Conservation (phyloP, 1,140 invertebrate species). For the Venturia canescens region DNA sequence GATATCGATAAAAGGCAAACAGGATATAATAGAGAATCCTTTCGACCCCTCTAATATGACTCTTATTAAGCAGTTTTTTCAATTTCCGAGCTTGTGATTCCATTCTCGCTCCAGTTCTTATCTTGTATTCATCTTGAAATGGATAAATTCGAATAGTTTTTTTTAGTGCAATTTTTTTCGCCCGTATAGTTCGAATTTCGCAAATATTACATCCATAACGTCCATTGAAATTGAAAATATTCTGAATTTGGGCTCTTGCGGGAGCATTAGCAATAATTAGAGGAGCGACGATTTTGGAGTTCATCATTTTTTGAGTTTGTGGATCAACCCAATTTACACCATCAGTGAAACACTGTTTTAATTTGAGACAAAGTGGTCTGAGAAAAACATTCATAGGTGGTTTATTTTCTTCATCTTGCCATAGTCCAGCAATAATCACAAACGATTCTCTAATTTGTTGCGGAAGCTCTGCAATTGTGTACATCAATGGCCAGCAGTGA, state of each 20-base stretch:
- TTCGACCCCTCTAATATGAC: constrained; percentile 40
- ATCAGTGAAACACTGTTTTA: constrained; percentile 50
- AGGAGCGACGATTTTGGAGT: constrained; percentile 54
- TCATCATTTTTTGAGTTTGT: constrained; percentile 36
- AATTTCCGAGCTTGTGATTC: constrained; percentile 10
- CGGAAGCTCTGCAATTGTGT: constrained; percentile 54
- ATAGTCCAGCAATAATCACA: constrained; percentile 45
- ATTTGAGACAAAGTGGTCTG: constrained; percentile 50
- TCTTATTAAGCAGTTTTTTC: constrained; percentile 39
- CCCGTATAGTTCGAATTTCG: constrained; percentile 24
- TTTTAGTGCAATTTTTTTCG: neutral
- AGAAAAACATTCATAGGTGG: constrained; percentile 54
- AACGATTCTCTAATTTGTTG: constrained; percentile 50
- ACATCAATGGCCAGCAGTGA: constrained; percentile 55
- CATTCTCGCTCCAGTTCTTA: constrained; percentile 36
- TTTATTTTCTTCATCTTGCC: constrained; percentile 46
- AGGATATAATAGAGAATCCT: constrained; percentile 16
- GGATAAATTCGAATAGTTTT: constrained; percentile 9
- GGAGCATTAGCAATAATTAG: constrained; percentile 51
- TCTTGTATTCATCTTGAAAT: neutral
- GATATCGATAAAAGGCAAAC: constrained; percentile 32
- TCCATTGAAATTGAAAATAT: constrained; percentile 46
- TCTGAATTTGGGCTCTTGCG: constrained; percentile 35
- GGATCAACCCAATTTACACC: constrained; percentile 56
- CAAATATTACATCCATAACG: constrained; percentile 40